phyloP scores from a whole-genome alignment of 1,140 invertebrate genomes.

The Pseudomyrmex cubaensis region DNA sequence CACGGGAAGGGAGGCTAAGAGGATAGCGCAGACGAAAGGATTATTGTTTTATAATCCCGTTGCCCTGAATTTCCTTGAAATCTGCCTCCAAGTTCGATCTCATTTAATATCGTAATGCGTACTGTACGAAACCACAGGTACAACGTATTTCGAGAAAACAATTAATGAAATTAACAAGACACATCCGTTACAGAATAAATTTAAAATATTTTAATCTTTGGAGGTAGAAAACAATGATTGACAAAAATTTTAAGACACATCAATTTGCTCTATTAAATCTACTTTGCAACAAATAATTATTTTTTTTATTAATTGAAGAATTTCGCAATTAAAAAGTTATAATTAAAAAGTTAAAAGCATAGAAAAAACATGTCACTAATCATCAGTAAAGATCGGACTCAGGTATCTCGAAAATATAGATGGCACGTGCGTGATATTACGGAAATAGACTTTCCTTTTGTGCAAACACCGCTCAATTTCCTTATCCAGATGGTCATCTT shows the following conservation, averaged over 20 bases:
- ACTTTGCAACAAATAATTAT: too few species aligned
- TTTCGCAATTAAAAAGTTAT: background rate
- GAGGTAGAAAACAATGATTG: too few species aligned
- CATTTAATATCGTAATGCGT: constrained; percentile 4
- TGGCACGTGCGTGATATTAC: constrained; percentile 55
- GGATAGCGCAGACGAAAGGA: constrained; percentile 45
- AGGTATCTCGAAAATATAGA: constrained; percentile 63
- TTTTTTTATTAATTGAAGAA: too few species aligned
- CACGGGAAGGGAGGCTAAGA: constrained; percentile 8
- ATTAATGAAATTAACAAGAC: background rate
- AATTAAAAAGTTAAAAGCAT: background rate
- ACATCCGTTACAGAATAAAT: too few species aligned
- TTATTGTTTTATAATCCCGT: constrained; percentile 58
- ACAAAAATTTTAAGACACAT: too few species aligned
- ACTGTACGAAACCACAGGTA: background rate
- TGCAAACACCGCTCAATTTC: constrained; percentile 23
- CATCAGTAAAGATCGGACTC: constrained; percentile 44
- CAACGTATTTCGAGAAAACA: background rate
- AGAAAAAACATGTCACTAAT: constrained; percentile 24
- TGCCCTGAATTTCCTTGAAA: constrained; percentile 35
- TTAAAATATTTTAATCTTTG: too few species aligned
- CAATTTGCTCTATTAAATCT: too few species aligned
- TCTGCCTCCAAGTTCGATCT: background rate
- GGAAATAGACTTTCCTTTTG: constrained; percentile 48
- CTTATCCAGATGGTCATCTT: constrained; percentile 70